phyloP scores from a whole-genome alignment of 2,113 vertebrate genomes.

The Mellivora capensis region DNA sequence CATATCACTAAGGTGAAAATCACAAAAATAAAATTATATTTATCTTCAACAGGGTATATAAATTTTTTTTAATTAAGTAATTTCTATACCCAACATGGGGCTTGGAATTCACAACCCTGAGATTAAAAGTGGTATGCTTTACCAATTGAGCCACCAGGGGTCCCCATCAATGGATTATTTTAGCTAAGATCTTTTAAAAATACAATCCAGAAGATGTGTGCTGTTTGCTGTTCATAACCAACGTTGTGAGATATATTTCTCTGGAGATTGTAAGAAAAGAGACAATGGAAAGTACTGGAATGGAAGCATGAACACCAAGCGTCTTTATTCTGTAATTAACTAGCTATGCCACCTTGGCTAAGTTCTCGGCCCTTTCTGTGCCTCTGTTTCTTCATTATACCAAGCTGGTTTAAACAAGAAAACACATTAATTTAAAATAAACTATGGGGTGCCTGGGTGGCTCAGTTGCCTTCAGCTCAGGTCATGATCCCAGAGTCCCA shows the following conservation, averaged over 20 bases:
- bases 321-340: background rate
- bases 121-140: background rate
- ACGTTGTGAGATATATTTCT: background rate
- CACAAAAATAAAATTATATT: conserved; percentile 35
- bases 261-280: background rate
- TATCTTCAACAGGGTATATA: background rate
- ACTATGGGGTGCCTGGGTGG: background rate
- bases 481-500: no score
- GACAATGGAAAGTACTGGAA: background rate
- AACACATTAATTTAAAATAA: conserved; percentile 45
- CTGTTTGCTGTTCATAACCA: background rate
- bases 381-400: conserved; percentile 2
- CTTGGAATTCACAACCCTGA: background rate
- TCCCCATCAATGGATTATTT: background rate
- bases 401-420: conserved; percentile 13
- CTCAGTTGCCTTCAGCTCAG: no score
- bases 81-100: background rate
- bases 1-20: background rate
- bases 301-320: background rate
- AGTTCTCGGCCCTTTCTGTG: background rate
- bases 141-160: background rate
- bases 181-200: background rate
- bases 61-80: background rate
- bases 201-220: background rate
- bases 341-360: background rate